These are phyloP conservation scores for Entomyzon cyanotis DNA, from an alignment of 2,113 vertebrate species.

Conservation along the genomic window DNA sequence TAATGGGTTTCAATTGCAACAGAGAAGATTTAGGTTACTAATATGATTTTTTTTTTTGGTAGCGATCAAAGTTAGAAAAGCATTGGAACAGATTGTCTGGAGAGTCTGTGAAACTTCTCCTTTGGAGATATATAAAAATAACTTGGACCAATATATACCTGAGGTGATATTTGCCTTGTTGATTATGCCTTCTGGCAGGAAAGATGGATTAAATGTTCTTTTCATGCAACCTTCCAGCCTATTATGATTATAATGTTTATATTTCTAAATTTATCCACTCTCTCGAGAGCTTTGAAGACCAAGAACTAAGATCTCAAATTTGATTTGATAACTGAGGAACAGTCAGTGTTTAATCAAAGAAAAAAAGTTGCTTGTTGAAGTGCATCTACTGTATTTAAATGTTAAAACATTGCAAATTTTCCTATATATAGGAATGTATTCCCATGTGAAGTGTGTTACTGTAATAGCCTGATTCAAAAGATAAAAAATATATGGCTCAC, in stretches of 20 bases:
- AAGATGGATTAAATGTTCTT: constrained; percentile 30
- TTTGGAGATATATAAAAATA: constrained; percentile 41
- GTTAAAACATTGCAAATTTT: constrained; percentile 8
- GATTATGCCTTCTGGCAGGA: constrained; percentile 32
- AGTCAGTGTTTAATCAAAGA: constrained; percentile 44
- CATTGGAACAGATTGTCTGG: neutral
- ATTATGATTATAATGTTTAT: neutral
- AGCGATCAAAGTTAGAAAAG: neutral
- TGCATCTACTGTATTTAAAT: constrained; percentile 11
- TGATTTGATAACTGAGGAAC: constrained; percentile 28
- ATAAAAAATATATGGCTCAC: constrained; percentile 64
- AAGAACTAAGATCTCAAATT: constrained; percentile 29
- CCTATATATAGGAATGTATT: constrained; percentile 28
- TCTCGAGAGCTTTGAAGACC: constrained; percentile 12
- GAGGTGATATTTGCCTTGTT: constrained; percentile 22
- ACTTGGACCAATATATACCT: neutral
- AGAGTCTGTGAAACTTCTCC: neutral
- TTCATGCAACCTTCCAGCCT: constrained; percentile 4
- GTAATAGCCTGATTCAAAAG: constrained; percentile 49
- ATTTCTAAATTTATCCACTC: constrained; percentile 28
- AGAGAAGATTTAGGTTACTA: constrained; percentile 13
- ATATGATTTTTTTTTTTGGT: neutral
- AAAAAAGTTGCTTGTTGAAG: constrained; percentile 14
- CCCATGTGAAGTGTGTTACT: constrained; percentile 5
- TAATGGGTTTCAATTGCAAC: neutral